Percentiles rank a stretch among this genome's conserved stretches.
Evolutionary conservation across 2,888 invertebrate genomes (phyloP).

Genomic region (Hyposoter dolosus): DNA sequence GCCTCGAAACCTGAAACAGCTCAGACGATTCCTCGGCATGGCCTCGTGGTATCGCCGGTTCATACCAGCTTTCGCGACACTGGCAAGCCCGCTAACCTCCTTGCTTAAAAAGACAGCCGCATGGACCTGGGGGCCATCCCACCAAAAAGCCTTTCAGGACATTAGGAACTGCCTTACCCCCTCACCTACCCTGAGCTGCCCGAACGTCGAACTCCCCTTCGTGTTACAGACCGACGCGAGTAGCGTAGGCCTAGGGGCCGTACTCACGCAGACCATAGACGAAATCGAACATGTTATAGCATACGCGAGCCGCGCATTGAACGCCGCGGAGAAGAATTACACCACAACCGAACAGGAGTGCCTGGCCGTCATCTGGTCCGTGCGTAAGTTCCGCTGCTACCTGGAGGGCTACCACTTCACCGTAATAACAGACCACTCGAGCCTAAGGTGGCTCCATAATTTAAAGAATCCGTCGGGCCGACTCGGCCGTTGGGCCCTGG

Average conservation of each 20-base stretch:
- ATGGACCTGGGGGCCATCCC: slow-evolving; percentile 48
- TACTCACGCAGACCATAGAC: slow-evolving; percentile 60
- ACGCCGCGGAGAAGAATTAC: slow-evolving; percentile 40
- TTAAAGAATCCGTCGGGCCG: slow-evolving; percentile 63
- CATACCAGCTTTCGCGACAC: slow-evolving; percentile 43
- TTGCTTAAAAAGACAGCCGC: slow-evolving; percentile 15
- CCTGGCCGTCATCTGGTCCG: slow-evolving; percentile 59
- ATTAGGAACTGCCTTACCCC: slow-evolving; percentile 38
- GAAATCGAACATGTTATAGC: slow-evolving; percentile 59
- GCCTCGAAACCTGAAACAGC: slow-evolving; percentile 18
- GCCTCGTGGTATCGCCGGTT: slow-evolving; percentile 51
- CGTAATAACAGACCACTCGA: slow-evolving; percentile 69
- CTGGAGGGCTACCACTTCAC: slow-evolving; percentile 68
- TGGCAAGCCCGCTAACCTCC: background rate
- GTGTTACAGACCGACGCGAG: slow-evolving; percentile 64
- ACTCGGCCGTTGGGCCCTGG: too few relatives aligned
- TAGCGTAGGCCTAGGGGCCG: slow-evolving; percentile 57
- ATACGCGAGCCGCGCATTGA: slow-evolving; percentile 19
- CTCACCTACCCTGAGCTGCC: slow-evolving; percentile 65
- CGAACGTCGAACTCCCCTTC: slow-evolving; percentile 64
- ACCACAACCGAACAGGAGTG: slow-evolving; percentile 62
- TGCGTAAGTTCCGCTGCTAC: slow-evolving; percentile 57
- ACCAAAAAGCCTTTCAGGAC: slow-evolving; percentile 44
- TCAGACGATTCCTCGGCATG: slow-evolving; percentile 35
- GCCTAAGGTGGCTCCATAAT: slow-evolving; percentile 70